Evolutionary conservation across 2,113 vertebrate genomes (phyloP), one percentile per base, ranked within the genome.

Genomic region (Puma concolor): DNA sequence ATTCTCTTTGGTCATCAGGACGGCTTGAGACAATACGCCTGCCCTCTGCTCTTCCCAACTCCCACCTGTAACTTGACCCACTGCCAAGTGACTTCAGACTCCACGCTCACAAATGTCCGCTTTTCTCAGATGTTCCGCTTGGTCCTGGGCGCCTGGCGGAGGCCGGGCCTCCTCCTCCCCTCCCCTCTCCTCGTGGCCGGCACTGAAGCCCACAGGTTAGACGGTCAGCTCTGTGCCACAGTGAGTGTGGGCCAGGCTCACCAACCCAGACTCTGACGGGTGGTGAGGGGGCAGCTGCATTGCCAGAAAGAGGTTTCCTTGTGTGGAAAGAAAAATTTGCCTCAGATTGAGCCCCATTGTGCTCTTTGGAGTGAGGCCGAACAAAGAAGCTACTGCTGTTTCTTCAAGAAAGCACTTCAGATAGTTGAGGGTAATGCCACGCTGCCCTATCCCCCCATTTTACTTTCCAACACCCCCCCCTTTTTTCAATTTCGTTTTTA

Each of bases 371-470:
- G 25, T 4, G 13, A 4, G 0, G 8, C 41, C 11, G 67, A 23
- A 44, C 23, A 2, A 38, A 76, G 7, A 41, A 60, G 31, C 15
- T 4, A 19, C 4, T 7, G 1, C 19, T 63, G 7, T 33, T 77
- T 12, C 38, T 84, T 52, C 44, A 50, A 67, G 44, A 52, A 9
- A 7, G 27, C 36, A 23, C 50, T 50, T 69, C 1, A 9, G 25
- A 41, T 16, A 67, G 17, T 25, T 21, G 54, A 38, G 63, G 14
- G 16, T 23, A n/a, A 50, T 4, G 3, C 17, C 63, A 5, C 10
- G 33, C 21, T 0, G 0, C 0, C 1, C 23, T 52, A 29, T 31
- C 19, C 1, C 23, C 16, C 66, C 1, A 2, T 0, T 7, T 31
- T 15, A 1, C 23, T 21, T 71, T n/a, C 85, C 33, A 44, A 33